Base-by-base conservation (phyloP, 1,140 invertebrate genomes). In the Drosophila sp. region DNA sequence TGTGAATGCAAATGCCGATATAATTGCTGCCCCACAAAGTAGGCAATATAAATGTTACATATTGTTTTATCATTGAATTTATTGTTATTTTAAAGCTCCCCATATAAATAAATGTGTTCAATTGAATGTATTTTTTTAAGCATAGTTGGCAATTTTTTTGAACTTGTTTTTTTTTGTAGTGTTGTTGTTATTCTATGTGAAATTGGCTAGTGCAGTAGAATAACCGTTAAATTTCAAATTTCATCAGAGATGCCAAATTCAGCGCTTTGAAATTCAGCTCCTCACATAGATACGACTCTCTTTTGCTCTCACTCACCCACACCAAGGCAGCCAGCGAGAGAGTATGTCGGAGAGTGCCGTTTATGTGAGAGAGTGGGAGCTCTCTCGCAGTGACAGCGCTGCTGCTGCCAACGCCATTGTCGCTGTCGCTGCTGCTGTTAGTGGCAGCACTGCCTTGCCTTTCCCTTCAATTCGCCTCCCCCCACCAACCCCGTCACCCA, bases 201-300 rank as follows among this genome's bases (percentile, higher is more conserved):
- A 86, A 87, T 78, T 71, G 38, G 67, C 72, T 38, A 44, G 25
- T 32, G 40, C 30, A 32, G n/a, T 3, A 76, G 55, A 56, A 54
- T 54, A 60, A n/a, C 64, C 76, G 73, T 76, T 79, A 69, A 50
- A 76, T 83, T 87, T 87, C 64, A 87, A 86, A 66, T 74, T 35
- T 58, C 23, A 38, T 7, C 61, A 44, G 40, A 50, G 8, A 23
- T 27, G 6, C 11, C 58, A 17, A n/a, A 72, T 63, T 71, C 69
- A 71, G 69, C 70, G 23, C 58, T 47, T 38, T 17, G 35, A 56
- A 61, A 83, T 83, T 80, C 81, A 84, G 83, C 83, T 40, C 68
- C n/a, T 50, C 61, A 79, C 67, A 62, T 79, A 70, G 57, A 68
- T 61, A 38, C 44, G 25, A 30, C 1, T 50, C 2, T 3, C 23